Conservation (phyloP, 2,888 invertebrate genomes). For the Drosophila conformis region DNA sequence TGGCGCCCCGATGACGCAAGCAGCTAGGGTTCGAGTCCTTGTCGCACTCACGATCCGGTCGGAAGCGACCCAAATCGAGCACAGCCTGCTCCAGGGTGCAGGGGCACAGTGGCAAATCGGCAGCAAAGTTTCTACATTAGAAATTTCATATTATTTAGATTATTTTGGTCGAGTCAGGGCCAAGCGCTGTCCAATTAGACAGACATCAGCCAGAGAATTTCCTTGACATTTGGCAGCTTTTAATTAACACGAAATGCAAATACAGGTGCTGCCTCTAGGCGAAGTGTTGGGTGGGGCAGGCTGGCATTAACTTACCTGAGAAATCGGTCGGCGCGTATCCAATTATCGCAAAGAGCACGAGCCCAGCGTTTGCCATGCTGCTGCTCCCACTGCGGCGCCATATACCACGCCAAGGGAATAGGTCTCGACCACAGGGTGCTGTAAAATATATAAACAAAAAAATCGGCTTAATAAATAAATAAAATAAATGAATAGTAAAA, state of each 20-base stretch:
- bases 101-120: constrained; percentile 94
- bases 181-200: constrained; percentile 54
- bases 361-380: constrained; percentile 93
- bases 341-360: constrained; percentile 93
- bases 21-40: constrained; percentile 95
- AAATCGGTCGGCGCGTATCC: constrained; percentile 94
- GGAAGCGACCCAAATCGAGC: constrained; percentile 95
- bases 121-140: constrained; percentile 91
- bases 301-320: constrained; percentile 84
- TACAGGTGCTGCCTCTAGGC: constrained; percentile 20
- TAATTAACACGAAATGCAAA: constrained; percentile 66
- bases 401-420: constrained; percentile 97
- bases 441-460: constrained; percentile 1
- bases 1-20: constrained; percentile 94
- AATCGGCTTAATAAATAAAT: not conserved
- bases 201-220: constrained; percentile 4
- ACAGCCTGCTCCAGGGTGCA: constrained; percentile 96
- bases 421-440: constrained; percentile 95
- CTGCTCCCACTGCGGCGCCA: constrained; percentile 94
- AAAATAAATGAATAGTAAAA: not conserved
- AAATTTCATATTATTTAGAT: constrained; percentile 36
- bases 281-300: not conserved
- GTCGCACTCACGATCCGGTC: constrained; percentile 96
- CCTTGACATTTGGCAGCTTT: constrained; percentile 39
- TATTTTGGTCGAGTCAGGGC: constrained; percentile 6